Evolutionary conservation across 2,888 invertebrate species (phyloP), one percentile per base, ranked within the genome.

Genomic region (Dicyrtomina minuta): DNA sequence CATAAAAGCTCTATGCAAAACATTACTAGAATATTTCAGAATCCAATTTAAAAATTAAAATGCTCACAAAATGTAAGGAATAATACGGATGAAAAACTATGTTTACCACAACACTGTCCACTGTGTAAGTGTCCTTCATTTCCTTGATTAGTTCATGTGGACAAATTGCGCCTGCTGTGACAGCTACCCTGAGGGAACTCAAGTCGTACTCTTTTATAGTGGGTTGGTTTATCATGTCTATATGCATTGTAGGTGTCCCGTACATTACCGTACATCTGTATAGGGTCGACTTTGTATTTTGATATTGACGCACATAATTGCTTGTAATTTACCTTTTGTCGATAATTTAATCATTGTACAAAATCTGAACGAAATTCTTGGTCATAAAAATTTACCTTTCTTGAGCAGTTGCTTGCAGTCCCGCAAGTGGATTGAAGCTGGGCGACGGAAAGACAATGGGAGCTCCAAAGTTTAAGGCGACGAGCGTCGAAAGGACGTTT

Each of bases 221-320:
- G 77, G 86, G 85, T 5, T 81, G 81, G 27, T 84, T 84, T 53
- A 92, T 81, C 74, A 91, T 83, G 82, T 92, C 91, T 13, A 91
- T 87, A 81, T 90, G 90, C 93, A 71, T 78, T 1, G 93, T 93
- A 6, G 93, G 92, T 0, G 92, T 92, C 49, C 92, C 92, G 79
- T 88, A 88, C 27, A 89, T 80, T 1, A 88, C 81, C 0, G 87
- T 87, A 79, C 92, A 91, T 15, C 60, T 60, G 24, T 6, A 41
- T 22, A n/a, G n/a, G n/a, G n/a, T n/a, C n/a, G n/a, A n/a, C n/a
- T n/a, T n/a, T n/a, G 13, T 24, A 51, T 51, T 51, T 8, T 8
- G 17, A 51, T 51, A 13, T 51, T 51, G 8, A 51, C 12, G 8
- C 17, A 8, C 12, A 15, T 51, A 51, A 51, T 51, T 51, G 6